Evolutionary conservation across 2,113 vertebrate genomes (phyloP).

Genomic region (Cottus gobio): DNA sequence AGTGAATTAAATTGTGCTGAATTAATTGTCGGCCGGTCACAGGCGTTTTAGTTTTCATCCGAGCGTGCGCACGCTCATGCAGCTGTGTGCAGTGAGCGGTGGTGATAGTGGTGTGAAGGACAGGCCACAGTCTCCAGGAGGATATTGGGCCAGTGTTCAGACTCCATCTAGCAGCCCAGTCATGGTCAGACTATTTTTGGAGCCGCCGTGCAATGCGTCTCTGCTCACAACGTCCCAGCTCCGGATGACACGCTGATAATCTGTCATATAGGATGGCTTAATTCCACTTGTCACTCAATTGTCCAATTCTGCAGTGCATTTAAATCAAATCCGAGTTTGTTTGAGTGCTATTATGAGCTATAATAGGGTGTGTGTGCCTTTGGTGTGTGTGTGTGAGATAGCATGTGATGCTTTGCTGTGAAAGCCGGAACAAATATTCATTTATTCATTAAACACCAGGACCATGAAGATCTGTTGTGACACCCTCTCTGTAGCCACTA

Average conservation of each 20-base stretch:
- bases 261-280: conserved; percentile 67
- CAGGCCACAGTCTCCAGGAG: conserved; percentile 74
- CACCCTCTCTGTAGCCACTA: conserved; percentile 78
- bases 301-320: conserved; percentile 70
- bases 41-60: conserved; percentile 19
- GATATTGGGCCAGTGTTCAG: conserved; percentile 77
- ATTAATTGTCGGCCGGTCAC: conserved; percentile 52
- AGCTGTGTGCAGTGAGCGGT: neutral
- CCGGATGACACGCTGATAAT: conserved; percentile 70
- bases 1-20: conserved; percentile 50
- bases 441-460: conserved; percentile 86
- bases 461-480: conserved; percentile 78
- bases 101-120: conserved; percentile 70
- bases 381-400: conserved; percentile 8
- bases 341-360: conserved; percentile 63
- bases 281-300: conserved; percentile 75
- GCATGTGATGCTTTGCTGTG: conserved; percentile 54
- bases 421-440: conserved; percentile 83
- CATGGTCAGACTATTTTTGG: conserved; percentile 80
- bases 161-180: conserved; percentile 67
- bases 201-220: conserved; percentile 34
- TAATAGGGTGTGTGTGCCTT: conserved; percentile 44
- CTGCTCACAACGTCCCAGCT: conserved; percentile 45
- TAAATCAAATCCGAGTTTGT: conserved; percentile 68
- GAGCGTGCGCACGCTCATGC: neutral